Base-by-base conservation (phyloP, 2,113 vertebrate genomes). In the Passer domesticus region DNA sequence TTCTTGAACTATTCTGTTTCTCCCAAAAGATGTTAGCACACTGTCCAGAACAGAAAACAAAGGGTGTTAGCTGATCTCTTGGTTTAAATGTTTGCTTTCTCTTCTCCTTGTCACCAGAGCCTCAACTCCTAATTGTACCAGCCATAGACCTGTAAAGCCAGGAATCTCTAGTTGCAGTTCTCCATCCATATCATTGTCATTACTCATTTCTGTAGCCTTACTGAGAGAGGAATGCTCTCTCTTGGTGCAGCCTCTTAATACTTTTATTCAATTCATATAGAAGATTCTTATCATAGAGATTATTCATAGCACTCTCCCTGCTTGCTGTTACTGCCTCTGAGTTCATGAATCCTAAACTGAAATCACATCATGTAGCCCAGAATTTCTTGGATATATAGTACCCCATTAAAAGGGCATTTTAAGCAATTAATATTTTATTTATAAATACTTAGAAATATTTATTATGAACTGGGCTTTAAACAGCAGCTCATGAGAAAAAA, bases 391-490 rank as follows among this genome's bases (percentile, higher is more conserved):
- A 94, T 56, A 18, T 37, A 64, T 74, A 91, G 43, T 49, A 87
- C 85, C 76, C 92, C 69, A 79, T 96, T 95, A 92, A 95, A 97
- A 95, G 92, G 83, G 92, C 82, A 95, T 97, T 97, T 95, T 33
- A 87, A 87, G 73, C 72, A 94, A 97, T 97, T 97, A 96, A 94
- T 98, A 95, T 97, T 98, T 97, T 96, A 96, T 98, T 97, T 97
- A 96, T 94, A 95, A 95, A 93, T 73, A 70, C 63, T 94, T 95
- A 90, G 53, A 97, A 95, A 96, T 98, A 96, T 96, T 98, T 98
- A 97, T 96, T 90, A 83, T 92, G 89, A 93, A 69, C 15, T 18
- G 94, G 90, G 49, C 50, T 96, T 97, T 96, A 96, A 97, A 91
- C 68, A 96, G 64, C 82, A 97, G 78, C 63, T 95, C 50, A 43